Evolutionary conservation across 2,113 vertebrate species (phyloP), one percentile per base, ranked within the genome.

Genomic region (Willisornis vidua): DNA sequence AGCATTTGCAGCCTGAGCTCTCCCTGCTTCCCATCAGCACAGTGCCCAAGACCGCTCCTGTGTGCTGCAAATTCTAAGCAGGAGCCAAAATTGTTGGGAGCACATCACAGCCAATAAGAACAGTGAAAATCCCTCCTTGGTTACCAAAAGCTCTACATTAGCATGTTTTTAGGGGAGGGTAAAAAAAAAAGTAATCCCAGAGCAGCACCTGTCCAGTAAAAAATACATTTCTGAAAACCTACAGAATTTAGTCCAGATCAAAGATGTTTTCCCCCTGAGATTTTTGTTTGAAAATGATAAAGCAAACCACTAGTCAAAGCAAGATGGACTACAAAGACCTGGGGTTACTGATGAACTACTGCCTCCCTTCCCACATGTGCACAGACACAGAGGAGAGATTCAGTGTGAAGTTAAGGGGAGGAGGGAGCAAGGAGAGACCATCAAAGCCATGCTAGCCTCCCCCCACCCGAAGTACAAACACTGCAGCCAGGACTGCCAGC

Each of bases 61-160:
- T 45, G 72, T 55, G 85, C 65, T 90, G 61, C 78, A 94, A 87
- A 94, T 89, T 80, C 61, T 66, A 85, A 93, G 62, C 80, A 93
- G 73, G 49, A 84, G 68, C 25, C 9, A 7, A 87, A 93, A 95
- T 39, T 55, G 22, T 72, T 88, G 0, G 1, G 87, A 89, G 63
- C 63, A 68, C 62, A 79, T 55, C 1, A 0, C 28, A 85, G 71
- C 78, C 95, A 86, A 31, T 80, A 59, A 57, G 67, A 90, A 85
- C 20, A 72, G 28, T 0, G 8, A 89, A 79, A 90, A 91, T n/a
- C 29, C 66, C 58, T 77, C 65, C 76, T 55, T 57, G 71, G 83
- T 49, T 90, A 89, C 45, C 80, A 90, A 52, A n/a, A 66, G 22
- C 88, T 77, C 65, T 54, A 70, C 51, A 84, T 75, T 74, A 81